A percentile compares a stretch with the other conserved stretches of the same genome.
Conservation (phyloP, 2,797 vertebrate genomes). For the Oreortyx pictus region DNA sequence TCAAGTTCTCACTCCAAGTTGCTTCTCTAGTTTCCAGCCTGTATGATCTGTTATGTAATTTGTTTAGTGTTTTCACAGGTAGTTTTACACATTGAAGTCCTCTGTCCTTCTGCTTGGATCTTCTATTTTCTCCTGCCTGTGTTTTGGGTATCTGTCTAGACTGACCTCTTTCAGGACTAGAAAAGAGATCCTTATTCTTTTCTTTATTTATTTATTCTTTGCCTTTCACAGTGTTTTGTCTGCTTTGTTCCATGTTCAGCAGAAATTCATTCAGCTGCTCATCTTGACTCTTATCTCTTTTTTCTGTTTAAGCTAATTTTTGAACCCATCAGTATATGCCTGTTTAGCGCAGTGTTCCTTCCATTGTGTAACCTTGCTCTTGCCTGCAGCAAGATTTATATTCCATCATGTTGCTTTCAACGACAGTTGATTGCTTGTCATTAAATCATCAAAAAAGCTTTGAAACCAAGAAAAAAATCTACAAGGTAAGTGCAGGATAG, state of each 20-base stretch:
- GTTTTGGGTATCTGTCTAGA: not conserved
- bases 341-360: not conserved
- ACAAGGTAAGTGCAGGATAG: not conserved
- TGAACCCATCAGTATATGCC: not conserved
- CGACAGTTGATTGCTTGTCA: not conserved
- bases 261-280: not conserved
- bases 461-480: not conserved
- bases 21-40: not conserved
- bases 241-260: not conserved
- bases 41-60: no score
- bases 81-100: not conserved
- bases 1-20: not conserved
- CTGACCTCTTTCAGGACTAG: not conserved
- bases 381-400: not conserved
- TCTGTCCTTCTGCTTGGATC: not conserved
- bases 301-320: not conserved
- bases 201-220: not conserved
- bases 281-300: not conserved
- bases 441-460: not conserved
- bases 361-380: not conserved
- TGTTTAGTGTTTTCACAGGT: not conserved
- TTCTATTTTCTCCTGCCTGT: not conserved
- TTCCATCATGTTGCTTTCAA: not conserved
- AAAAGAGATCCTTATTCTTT: no score
- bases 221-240: not conserved